Conservation (phyloP, 2,888 invertebrate genomes). For the Tortrix viridana region DNA sequence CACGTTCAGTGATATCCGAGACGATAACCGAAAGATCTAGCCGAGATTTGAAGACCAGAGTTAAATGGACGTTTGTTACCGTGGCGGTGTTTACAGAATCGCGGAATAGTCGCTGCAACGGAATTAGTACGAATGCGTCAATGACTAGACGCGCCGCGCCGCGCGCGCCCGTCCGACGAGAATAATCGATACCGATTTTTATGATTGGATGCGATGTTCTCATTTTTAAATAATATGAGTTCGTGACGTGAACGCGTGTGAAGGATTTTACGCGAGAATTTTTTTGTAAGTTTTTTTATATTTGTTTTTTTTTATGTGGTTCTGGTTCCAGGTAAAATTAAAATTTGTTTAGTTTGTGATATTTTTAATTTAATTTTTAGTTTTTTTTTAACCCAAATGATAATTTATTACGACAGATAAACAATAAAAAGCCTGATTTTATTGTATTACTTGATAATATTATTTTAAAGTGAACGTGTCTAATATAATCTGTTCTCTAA, state of each 20-base stretch:
- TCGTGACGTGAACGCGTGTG: constrained; percentile 64
- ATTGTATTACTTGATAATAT: too few species aligned
- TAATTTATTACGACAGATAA: too few species aligned
- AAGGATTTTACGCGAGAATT: constrained; percentile 47
- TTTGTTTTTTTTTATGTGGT: too few species aligned
- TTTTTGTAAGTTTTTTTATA: constrained; percentile 3
- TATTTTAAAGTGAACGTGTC: too few species aligned
- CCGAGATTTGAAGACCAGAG: constrained; percentile 54
- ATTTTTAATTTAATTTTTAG: not conserved
- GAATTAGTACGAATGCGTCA: constrained; percentile 84
- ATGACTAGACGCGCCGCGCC: constrained; percentile 70
- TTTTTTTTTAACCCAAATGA: too few species aligned
- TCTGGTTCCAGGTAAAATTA: too few species aligned
- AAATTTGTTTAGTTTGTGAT: not conserved
- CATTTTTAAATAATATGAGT: constrained; percentile 74
- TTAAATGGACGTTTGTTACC: constrained; percentile 63
- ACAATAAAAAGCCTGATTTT: too few species aligned
- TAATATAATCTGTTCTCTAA: not conserved
- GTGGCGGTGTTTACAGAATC: constrained; percentile 80
- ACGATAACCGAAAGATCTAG: constrained; percentile 47
- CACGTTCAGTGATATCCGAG: constrained; percentile 45
- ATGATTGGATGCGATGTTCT: constrained; percentile 75
- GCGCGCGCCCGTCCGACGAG: constrained; percentile 67
- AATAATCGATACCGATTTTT: constrained; percentile 74
- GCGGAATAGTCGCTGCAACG: constrained; percentile 82